Evolutionary conservation across 2,113 vertebrate genomes (phyloP).

Genomic region (Gnathonemus longibarbis): DNA sequence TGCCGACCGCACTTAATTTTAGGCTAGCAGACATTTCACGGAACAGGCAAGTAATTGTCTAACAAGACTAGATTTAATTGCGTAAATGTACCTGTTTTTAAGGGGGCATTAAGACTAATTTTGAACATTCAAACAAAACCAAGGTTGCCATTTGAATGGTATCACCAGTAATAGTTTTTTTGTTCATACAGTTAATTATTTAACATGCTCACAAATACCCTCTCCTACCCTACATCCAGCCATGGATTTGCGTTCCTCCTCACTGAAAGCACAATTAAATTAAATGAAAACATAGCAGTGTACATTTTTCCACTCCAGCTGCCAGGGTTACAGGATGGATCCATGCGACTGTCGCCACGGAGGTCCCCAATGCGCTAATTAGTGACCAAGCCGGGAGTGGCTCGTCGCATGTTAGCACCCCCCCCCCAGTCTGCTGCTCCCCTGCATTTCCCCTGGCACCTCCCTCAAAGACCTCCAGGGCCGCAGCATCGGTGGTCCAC

Average conservation of each 20-base stretch:
- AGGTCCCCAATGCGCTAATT: background rate
- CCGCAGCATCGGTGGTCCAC: background rate
- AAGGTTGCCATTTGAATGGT: background rate
- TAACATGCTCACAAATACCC: background rate
- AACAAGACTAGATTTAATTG: background rate
- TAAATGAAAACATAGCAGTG: background rate
- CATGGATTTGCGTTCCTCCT: background rate
- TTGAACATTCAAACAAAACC: background rate
- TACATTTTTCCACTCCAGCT: background rate
- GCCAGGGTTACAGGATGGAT: background rate
- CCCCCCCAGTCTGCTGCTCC: background rate
- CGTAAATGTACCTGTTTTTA: background rate
- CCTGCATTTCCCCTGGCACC: background rate
- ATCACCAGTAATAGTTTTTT: background rate
- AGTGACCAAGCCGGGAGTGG: background rate
- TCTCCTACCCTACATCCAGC: background rate
- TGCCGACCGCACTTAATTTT: no score
- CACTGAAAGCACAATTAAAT: conserved; percentile 8
- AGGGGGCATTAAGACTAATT: background rate
- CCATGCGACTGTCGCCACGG: background rate
- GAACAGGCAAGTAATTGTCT: background rate
- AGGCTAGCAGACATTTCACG: background rate
- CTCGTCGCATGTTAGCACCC: background rate
- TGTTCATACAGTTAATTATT: background rate
- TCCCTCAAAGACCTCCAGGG: background rate